phyloP scores from a whole-genome alignment of 2,797 vertebrate species.

The Rhincodon typus region DNA sequence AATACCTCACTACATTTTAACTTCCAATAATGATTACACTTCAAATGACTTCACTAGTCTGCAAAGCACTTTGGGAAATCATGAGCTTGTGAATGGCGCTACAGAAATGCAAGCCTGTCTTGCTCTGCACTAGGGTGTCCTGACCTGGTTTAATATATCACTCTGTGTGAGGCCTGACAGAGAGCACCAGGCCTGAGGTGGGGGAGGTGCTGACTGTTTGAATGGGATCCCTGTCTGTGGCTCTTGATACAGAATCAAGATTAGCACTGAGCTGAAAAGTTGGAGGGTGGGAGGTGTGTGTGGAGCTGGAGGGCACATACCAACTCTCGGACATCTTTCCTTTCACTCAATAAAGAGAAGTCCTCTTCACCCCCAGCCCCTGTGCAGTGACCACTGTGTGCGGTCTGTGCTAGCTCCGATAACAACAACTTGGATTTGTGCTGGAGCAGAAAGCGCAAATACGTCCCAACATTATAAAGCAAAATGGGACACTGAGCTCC shows the following conservation, averaged over 20 bases:
- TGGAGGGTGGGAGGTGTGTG: not conserved
- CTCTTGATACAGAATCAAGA: not conserved
- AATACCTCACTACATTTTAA: not conserved
- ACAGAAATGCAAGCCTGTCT: not conserved
- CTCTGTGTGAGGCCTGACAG: conserved; percentile 44
- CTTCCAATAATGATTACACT: not conserved
- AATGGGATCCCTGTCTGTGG: not conserved
- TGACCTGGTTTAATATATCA: conserved; percentile 40
- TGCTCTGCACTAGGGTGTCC: not conserved
- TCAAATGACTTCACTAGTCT: not conserved
- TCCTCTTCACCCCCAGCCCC: not conserved
- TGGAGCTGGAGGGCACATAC: not conserved
- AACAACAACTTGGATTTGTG: not conserved
- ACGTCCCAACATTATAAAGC: not conserved
- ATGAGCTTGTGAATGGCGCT: not conserved
- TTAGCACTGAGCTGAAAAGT: not conserved
- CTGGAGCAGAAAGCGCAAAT: not conserved
- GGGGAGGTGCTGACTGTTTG: not conserved
- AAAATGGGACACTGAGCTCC: not conserved
- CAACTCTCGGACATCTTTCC: not conserved
- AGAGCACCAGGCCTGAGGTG: conserved; percentile 38
- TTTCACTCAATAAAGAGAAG: not conserved
- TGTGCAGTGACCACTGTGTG: not conserved
- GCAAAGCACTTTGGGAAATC: not conserved
- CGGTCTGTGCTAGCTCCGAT: not conserved